These are phyloP conservation scores for Ophion ventricosus DNA, from an alignment of 2,888 invertebrate species.

Conservation along the genomic window DNA sequence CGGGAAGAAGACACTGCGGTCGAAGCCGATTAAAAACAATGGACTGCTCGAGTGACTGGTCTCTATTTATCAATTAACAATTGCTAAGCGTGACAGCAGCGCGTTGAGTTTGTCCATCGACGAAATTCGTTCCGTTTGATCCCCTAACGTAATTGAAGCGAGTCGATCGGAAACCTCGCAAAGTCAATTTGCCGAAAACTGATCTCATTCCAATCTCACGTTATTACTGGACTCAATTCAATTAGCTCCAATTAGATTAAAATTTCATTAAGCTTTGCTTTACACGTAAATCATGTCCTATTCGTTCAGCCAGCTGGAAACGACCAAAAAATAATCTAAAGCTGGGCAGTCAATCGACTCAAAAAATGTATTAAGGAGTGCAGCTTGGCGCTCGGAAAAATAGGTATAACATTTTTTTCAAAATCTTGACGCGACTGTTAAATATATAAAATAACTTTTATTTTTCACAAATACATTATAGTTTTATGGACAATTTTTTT, in stretches of 20 bases:
- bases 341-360: neutral
- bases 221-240: neutral
- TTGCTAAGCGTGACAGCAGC: neutral
- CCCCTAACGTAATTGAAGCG: neutral
- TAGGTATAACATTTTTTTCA: too few species aligned
- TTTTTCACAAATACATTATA: too few species aligned
- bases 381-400: too few species aligned
- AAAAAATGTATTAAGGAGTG: neutral
- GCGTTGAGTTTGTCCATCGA: conserved; percentile 1
- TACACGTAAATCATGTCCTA: too few species aligned
- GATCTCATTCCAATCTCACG: neutral
- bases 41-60: conserved; percentile 43
- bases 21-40: conserved; percentile 50
- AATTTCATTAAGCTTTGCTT: too few species aligned
- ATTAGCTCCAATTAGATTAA: too few species aligned
- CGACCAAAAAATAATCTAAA: neutral
- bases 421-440: too few species aligned
- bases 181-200: neutral
- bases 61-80: conserved; percentile 42
- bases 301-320: too few species aligned
- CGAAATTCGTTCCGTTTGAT: conserved; percentile 25
- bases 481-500: too few species aligned
- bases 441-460: too few species aligned
- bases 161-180: neutral
- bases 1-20: conserved; percentile 54